phyloP scores from a whole-genome alignment of 2,113 vertebrate species.

The Plestiodon gilberti region DNA sequence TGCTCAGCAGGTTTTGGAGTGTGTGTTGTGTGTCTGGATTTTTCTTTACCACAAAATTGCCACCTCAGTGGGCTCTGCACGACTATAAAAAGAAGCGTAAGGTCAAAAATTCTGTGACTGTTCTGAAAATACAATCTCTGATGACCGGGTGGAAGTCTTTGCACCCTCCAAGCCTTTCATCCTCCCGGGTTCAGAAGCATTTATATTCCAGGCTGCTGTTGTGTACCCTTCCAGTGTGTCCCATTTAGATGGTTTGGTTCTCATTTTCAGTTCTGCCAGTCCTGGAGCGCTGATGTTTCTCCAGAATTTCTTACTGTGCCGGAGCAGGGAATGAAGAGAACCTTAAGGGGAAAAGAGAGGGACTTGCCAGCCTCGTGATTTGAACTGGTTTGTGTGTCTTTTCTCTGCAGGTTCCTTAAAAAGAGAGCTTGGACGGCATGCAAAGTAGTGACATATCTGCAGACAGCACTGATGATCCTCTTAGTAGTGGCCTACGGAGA shows the following conservation, averaged over 20 bases:
- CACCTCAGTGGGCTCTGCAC: neutral
- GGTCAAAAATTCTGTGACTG: slow-evolving; percentile 31
- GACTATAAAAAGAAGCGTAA: slow-evolving; percentile 41
- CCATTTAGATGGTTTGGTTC: neutral
- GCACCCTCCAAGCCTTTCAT: slow-evolving; percentile 27
- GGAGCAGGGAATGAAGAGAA: neutral
- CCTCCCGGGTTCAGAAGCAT: slow-evolving; percentile 3
- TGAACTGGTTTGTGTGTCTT: neutral
- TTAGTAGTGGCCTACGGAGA: slow-evolving; percentile 91
- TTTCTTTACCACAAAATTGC: slow-evolving; percentile 58
- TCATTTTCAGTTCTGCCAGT: neutral
- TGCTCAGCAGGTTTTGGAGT: slow-evolving; percentile 2
- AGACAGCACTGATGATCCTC: slow-evolving; percentile 99
- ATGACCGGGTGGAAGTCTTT: slow-evolving; percentile 41
- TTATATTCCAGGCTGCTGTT: slow-evolving; percentile 46
- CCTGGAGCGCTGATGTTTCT: fast-evolving
- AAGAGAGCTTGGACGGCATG: slow-evolving; percentile 98
- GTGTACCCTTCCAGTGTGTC: slow-evolving; percentile 20
- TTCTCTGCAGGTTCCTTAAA: slow-evolving; percentile 83
- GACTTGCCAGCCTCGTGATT: fast-evolving
- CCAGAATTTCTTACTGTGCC: neutral
- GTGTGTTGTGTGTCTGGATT: slow-evolving; percentile 1
- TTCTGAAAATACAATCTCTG: slow-evolving; percentile 35
- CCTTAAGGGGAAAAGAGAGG: neutral
- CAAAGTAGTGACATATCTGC: slow-evolving; percentile 99